phyloP scores from a whole-genome alignment of 2,888 invertebrate genomes.

The Helobdella robusta region DNA sequence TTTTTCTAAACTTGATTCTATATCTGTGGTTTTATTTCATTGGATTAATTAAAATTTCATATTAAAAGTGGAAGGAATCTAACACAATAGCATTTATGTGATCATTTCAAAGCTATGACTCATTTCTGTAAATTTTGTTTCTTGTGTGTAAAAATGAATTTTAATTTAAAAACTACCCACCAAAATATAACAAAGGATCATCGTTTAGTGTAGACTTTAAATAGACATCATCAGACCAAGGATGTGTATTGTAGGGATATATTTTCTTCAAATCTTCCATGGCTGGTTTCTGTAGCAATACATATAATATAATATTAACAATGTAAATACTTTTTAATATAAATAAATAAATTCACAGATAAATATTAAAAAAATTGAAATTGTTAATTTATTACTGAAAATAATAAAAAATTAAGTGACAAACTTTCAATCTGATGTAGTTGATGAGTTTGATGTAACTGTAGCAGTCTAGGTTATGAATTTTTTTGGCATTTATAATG shows the following conservation, averaged over 20 bases:
- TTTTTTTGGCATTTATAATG: conserved; percentile 34
- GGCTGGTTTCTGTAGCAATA: not conserved
- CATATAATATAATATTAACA: no score
- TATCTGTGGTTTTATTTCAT: no score
- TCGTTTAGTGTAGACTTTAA: not conserved
- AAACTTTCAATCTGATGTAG: conserved; percentile 42
- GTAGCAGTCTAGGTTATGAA: conserved; percentile 40
- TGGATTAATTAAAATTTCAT: no score
- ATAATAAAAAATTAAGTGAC: conserved; percentile 8
- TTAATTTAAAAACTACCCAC: no score
- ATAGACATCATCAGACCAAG: not conserved
- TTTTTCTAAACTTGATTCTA: no score
- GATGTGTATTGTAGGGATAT: not conserved
- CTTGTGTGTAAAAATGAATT: no score
- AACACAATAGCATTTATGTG: no score
- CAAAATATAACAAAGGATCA: not conserved
- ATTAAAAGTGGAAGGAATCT: no score
- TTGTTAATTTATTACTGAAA: no score
- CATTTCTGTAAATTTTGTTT: no score
- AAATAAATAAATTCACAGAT: not conserved
- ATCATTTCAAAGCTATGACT: no score
- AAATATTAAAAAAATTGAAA: not conserved
- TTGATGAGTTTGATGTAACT: conserved; percentile 47
- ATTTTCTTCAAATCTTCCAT: not conserved
- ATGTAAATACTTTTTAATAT: no score